Evolutionary conservation across 2,888 invertebrate genomes (phyloP).

Genomic region (Rhagonycha fulva): DNA sequence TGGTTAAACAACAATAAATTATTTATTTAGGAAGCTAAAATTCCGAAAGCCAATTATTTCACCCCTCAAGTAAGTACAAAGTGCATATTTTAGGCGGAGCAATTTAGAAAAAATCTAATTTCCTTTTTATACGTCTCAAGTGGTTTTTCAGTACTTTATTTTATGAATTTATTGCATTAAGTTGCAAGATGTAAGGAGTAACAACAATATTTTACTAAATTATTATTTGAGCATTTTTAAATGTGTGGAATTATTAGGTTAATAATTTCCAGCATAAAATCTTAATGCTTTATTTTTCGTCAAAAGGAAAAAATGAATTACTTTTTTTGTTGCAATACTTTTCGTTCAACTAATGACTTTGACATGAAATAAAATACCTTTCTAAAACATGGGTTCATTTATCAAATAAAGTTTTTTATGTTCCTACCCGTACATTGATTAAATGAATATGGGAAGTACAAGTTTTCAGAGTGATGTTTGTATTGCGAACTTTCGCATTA

Average conservation of each 20-base stretch:
- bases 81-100: neutral
- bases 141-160: neutral
- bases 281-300: neutral
- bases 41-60: neutral
- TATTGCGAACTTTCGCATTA: constrained; percentile 10
- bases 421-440: neutral
- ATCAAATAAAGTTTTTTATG: neutral
- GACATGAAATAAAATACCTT: neutral
- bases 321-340: neutral
- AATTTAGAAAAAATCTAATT: neutral
- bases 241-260: neutral
- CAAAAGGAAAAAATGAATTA: neutral
- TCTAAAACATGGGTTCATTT: neutral
- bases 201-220: neutral
- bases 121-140: neutral
- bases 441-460: constrained; percentile 9
- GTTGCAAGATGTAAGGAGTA: neutral
- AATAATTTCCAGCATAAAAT: neutral
- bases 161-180: neutral
- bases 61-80: neutral
- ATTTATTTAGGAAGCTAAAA: neutral
- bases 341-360: neutral
- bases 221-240: neutral
- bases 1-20: neutral
- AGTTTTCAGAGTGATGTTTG: neutral